Conservation (phyloP, 2,888 invertebrate genomes). For the Steromphala cineraria region DNA sequence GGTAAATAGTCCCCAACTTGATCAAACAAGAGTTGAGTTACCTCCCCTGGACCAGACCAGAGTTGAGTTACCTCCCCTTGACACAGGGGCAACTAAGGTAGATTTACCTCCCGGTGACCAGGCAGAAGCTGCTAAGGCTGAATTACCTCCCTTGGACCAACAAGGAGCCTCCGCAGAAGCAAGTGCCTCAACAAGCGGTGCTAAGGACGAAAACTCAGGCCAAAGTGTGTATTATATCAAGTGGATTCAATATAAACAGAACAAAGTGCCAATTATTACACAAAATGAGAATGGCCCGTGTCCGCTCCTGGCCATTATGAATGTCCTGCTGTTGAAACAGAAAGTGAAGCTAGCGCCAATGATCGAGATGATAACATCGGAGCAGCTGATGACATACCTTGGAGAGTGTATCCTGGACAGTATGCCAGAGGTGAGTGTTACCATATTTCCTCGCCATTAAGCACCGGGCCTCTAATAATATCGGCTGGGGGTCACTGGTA, state of each 20-base stretch:
- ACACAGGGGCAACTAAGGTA: neutral
- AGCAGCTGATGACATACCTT: conserved; percentile 77
- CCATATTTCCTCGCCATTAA: too few relatives aligned
- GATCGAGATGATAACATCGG: conserved; percentile 76
- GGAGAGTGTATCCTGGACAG: conserved; percentile 77
- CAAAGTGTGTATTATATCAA: conserved; percentile 77
- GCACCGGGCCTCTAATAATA: too few relatives aligned
- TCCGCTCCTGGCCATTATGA: conserved; percentile 79
- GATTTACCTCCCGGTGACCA: neutral
- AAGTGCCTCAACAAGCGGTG: neutral
- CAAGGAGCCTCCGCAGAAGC: neutral
- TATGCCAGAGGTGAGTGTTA: conserved; percentile 72
- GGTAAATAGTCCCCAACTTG: neutral
- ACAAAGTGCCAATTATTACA: conserved; percentile 77
- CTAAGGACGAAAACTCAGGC: conserved; percentile 17
- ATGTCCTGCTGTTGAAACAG: conserved; percentile 77
- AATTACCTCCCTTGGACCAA: neutral
- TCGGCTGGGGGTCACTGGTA: too few relatives aligned
- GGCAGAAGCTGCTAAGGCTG: neutral
- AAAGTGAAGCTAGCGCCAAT: conserved; percentile 74
- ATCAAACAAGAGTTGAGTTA: conserved; percentile 28
- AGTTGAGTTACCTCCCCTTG: conserved; percentile 27
- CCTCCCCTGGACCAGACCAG: conserved; percentile 29
- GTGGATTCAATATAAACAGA: conserved; percentile 75
- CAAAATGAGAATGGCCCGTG: conserved; percentile 81